phyloP scores from a whole-genome alignment of 2,888 invertebrate genomes.

The Synergus umbraculus region DNA sequence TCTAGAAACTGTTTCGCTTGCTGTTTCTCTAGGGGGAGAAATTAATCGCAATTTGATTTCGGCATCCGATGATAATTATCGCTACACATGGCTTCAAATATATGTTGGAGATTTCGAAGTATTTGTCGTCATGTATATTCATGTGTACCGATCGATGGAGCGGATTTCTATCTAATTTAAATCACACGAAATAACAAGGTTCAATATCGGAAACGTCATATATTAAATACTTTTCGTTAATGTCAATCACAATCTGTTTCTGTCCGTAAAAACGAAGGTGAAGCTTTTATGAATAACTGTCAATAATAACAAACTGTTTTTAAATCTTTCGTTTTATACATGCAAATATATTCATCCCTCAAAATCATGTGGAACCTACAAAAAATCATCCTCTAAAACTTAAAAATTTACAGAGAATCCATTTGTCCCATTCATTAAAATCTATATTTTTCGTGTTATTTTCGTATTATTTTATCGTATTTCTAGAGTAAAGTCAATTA shows the following conservation, averaged over 20 bases:
- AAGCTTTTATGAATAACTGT: background rate
- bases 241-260: constrained; percentile 2
- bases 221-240: constrained; percentile 3
- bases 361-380: too few species aligned
- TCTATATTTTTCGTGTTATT: too few species aligned
- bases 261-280: background rate
- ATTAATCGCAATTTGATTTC: constrained; percentile 25
- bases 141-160: constrained; percentile 21
- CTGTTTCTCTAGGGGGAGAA: constrained; percentile 1
- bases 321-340: too few species aligned
- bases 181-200: constrained; percentile 31
- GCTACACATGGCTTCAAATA: background rate
- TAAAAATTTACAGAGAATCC: too few species aligned
- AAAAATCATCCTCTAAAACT: too few species aligned
- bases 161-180: constrained; percentile 23
- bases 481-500: background rate
- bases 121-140: background rate
- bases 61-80: constrained; percentile 5
- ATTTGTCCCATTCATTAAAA: too few species aligned
- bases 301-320: background rate
- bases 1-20: background rate
- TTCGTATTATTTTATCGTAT: background rate
- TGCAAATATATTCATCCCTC: too few species aligned
- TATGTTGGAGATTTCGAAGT: background rate
- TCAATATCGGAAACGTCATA: background rate